Evolutionary conservation across 2,888 invertebrate species (phyloP).

Genomic region (Barypeithes pellucidus): DNA sequence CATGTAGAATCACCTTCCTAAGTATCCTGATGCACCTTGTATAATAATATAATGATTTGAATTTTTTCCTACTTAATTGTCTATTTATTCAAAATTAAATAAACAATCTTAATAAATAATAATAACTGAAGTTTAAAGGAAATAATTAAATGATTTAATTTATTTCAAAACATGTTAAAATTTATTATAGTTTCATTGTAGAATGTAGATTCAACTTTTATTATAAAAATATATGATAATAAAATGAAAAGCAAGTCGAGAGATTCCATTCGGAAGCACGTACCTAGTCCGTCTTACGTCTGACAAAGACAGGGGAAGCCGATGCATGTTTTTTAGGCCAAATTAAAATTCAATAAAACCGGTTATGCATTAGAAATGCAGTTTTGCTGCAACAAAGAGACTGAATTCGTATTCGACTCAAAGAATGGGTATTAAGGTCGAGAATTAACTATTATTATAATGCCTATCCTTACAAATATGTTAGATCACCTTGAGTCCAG

Average conservation of each 20-base stretch:
- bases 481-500: constrained; percentile 65
- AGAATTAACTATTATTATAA: constrained; percentile 58
- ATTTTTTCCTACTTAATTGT: too few relatives aligned
- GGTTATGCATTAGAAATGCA: constrained; percentile 69
- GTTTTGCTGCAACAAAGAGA: constrained; percentile 68
- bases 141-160: neutral
- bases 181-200: neutral
- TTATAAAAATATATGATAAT: constrained; percentile 3
- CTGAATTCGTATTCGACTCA: constrained; percentile 62
- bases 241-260: constrained; percentile 12
- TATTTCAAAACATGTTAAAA: neutral
- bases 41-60: too few relatives aligned
- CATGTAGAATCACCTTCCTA: too few relatives aligned
- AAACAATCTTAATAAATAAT: too few relatives aligned
- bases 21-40: too few relatives aligned
- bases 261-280: constrained; percentile 26
- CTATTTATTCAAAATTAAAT: too few relatives aligned
- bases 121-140: neutral
- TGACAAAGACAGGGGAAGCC: constrained; percentile 55
- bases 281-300: constrained; percentile 25
- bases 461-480: constrained; percentile 65
- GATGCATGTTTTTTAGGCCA: constrained; percentile 68
- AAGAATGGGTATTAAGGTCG: constrained; percentile 69
- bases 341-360: constrained; percentile 70
- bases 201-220: constrained; percentile 1